Evolutionary conservation across 2,888 invertebrate species (phyloP).

Genomic region (Plagodis pulveraria): DNA sequence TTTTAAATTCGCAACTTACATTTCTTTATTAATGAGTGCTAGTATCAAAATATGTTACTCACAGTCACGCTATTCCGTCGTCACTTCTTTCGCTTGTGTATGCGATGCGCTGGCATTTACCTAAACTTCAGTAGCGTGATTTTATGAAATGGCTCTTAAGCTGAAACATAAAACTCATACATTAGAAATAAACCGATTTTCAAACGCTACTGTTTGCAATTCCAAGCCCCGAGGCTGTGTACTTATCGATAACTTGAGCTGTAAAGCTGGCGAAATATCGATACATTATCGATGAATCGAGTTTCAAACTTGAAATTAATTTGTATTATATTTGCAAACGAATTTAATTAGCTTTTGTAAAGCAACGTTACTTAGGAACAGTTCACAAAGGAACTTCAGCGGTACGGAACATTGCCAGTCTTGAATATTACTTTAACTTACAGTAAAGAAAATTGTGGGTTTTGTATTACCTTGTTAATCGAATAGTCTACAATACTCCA

Average conservation of each 20-base stretch:
- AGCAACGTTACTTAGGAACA: conserved; percentile 21
- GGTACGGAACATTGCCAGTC: conserved; percentile 12
- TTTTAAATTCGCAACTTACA: no score
- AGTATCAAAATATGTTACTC: no score
- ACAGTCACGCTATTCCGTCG: no score
- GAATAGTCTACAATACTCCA: no score
- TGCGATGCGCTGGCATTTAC: no score
- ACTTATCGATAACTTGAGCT: conserved; percentile 30
- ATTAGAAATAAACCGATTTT: conserved; percentile 1
- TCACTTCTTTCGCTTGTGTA: no score
- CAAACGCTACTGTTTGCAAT: conserved; percentile 3
- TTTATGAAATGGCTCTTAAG: no score
- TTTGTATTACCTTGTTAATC: not conserved
- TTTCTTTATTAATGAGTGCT: no score
- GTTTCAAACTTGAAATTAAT: conserved; percentile 44
- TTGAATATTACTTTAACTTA: conserved; percentile 13
- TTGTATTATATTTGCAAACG: conserved; percentile 44
- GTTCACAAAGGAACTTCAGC: conserved; percentile 25
- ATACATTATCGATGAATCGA: conserved; percentile 47
- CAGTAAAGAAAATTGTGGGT: conserved; percentile 9
- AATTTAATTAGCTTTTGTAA: conserved; percentile 36
- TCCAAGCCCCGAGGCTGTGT: conserved; percentile 6
- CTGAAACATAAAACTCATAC: no score
- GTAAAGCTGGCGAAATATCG: conserved; percentile 38
- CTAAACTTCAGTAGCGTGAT: no score